phyloP scores from a whole-genome alignment of 2,888 invertebrate genomes.

The Drosophila diplacantha region DNA sequence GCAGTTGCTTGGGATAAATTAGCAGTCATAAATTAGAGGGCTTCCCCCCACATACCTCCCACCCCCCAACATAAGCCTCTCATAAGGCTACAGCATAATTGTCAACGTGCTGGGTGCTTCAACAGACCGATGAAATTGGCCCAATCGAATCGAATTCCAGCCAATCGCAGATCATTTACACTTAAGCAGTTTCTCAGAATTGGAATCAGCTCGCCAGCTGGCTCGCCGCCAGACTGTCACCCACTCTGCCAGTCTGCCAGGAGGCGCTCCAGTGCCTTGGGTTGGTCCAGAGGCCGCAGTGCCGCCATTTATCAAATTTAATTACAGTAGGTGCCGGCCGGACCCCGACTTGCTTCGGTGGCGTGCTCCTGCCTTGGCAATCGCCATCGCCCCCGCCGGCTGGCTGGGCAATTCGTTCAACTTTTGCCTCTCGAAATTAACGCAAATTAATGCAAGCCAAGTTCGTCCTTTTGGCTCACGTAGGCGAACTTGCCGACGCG shows the following conservation, averaged over 20 bases:
- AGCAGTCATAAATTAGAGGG: constrained; percentile 40
- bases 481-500: constrained; percentile 40
- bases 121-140: constrained; percentile 42
- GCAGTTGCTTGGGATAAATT: constrained; percentile 36
- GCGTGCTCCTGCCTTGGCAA: constrained; percentile 9
- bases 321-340: constrained; percentile 36
- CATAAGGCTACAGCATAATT: constrained; percentile 38
- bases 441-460: constrained; percentile 48
- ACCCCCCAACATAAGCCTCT: constrained; percentile 8
- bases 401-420: constrained; percentile 9
- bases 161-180: constrained; percentile 50
- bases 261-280: neutral
- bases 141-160: constrained; percentile 41
- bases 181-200: constrained; percentile 41
- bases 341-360: constrained; percentile 6
- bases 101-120: constrained; percentile 32
- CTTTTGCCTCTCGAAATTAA: constrained; percentile 38
- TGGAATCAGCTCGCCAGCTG: constrained; percentile 31
- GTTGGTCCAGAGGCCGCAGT: constrained; percentile 11
- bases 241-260: constrained; percentile 1
- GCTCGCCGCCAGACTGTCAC: constrained; percentile 28
- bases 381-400: neutral
- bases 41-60: constrained; percentile 1
- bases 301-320: constrained; percentile 51
- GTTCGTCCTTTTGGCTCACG: constrained; percentile 40